A percentile compares a stretch with the other conserved stretches of the same genome.
These are phyloP conservation scores for Zaprionus inermis DNA, from an alignment of 1,140 invertebrate genomes.

Conservation along the genomic window DNA sequence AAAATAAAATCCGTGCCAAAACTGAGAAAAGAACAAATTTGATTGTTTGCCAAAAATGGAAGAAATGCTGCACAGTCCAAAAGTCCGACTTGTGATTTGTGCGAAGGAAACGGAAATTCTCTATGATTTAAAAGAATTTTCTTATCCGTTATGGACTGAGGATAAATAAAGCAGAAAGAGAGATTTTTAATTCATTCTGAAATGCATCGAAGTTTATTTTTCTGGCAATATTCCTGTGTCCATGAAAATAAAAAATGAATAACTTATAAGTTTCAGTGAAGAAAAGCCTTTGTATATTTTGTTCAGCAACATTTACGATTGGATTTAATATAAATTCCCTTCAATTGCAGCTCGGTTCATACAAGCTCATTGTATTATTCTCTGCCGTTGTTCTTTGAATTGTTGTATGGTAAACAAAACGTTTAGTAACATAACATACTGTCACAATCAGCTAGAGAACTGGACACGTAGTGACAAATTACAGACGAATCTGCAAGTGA, in stretches of 20 bases:
- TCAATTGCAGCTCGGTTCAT: neutral
- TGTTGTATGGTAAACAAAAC: constrained; percentile 6
- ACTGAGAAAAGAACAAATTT: neutral
- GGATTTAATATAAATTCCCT: neutral
- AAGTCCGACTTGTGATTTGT: neutral
- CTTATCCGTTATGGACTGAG: neutral
- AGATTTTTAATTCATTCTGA: neutral
- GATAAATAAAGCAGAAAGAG: neutral
- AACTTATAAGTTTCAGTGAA: too few relatives aligned
- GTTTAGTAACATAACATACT: constrained; percentile 3
- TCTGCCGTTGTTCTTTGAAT: neutral
- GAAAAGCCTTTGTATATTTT: too few relatives aligned
- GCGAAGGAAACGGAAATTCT: neutral
- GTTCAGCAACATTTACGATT: neutral
- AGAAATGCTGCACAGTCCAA: neutral
- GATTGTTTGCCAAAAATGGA: constrained; percentile 6
- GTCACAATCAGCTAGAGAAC: neutral
- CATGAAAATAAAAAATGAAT: too few relatives aligned
- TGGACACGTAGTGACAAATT: constrained; percentile 1
- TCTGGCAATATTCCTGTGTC: neutral
- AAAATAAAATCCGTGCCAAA: constrained; percentile 1
- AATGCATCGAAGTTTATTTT: neutral
- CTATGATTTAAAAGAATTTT: neutral
- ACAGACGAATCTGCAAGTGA: neutral
- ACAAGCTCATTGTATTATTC: neutral